Evolutionary conservation across 2,113 vertebrate genomes (phyloP), one percentile per base, ranked within the genome.

Genomic region (Epinephelus moara): DNA sequence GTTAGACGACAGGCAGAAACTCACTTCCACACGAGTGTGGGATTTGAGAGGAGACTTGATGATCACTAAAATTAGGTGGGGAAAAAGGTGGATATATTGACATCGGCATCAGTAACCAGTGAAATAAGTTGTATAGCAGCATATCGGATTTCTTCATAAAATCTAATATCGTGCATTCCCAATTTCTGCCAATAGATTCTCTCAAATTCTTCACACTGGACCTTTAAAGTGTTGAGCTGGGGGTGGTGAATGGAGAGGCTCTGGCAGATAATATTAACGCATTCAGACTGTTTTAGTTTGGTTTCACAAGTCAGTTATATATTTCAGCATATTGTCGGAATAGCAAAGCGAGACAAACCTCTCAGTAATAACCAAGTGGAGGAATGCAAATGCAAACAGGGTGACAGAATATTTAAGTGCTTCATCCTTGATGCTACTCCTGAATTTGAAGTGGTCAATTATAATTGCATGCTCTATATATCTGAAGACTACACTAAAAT

Each of bases 401-500:
- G 52, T 63, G n/a, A 25, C 63, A 50, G 40, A 69, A 21, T 82
- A 66, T 40, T 40, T 45, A 69, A 40, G 45, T 63, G 64, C 53
- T 57, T 57, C 0, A 0, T 55, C 64, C 64, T 74, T 72, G 56
- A 78, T 81, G 77, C 56, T 57, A 55, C 84, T 78, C 78, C 62
- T 71, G 63, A 67, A 61, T 80, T 37, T 56, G n/a, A 59, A 69
- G 55, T 40, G 27, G 55, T 71, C 59, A 62, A 21, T 70, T 81
- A 77, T 73, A 86, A 81, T 33, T 81, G 64, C 42, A 53, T 30
- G 25, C 61, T 72, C 56, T 40, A 45, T 27, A 71, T 50, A 63
- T 49, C 75, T 19, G 78, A 78, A 72, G 33, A n/a, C 53, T 4
- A 56, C 45, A 47, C 3, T 17, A 13, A 67, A 27, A 78, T 74